Evolutionary conservation across 2,797 vertebrate genomes (phyloP), one percentile per base, ranked within the genome.

Genomic region (Sarcoramphus papa): DNA sequence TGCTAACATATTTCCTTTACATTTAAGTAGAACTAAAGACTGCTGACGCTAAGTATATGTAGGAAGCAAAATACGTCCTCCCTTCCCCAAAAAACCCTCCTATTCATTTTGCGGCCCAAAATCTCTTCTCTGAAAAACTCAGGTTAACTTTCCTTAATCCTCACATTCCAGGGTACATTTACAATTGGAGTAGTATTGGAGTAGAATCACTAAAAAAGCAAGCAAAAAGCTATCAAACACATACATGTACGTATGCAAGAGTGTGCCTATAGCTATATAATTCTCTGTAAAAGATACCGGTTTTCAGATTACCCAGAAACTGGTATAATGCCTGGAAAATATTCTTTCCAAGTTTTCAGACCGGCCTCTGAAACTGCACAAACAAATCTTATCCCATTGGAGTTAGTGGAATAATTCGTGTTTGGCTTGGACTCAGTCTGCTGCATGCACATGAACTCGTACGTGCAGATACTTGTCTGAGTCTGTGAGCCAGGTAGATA

Each of bases 281-380:
- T 84, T 64, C 47, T 85, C 79, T 81, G 79, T 56, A 93, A 93
- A 95, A 91, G 23, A 96, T 88, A 94, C 69, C 9, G 0, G 69
- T 92, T 95, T 95, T 90, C 79, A 86, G 76, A 96, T 96, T 97
- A 96, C 45, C 87, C 93, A 93, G 63, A 92, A 95, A 92, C 83
- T 96, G 91, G 91, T 96, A 63, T 96, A 88, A 79, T 93, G 95
- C 92, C 96, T 94, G 97, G 96, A 96, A 97, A 97, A 94, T 96
- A 88, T 60, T 86, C 93, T 64, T 97, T 96, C 97, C 96, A 97
- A 93, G 74, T 92, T 88, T 92, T 95, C 79, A 92, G 56, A n/a
- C 70, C 2, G 63, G 87, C 79, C 94, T 81, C 93, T 93, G 76
- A 96, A 97, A 95, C 93, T 92, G 41, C 79, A 88, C 82, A 96